These are phyloP conservation scores for Dermatophagoides farinae DNA, from an alignment of 1,140 invertebrate species.

Conservation along the genomic window DNA sequence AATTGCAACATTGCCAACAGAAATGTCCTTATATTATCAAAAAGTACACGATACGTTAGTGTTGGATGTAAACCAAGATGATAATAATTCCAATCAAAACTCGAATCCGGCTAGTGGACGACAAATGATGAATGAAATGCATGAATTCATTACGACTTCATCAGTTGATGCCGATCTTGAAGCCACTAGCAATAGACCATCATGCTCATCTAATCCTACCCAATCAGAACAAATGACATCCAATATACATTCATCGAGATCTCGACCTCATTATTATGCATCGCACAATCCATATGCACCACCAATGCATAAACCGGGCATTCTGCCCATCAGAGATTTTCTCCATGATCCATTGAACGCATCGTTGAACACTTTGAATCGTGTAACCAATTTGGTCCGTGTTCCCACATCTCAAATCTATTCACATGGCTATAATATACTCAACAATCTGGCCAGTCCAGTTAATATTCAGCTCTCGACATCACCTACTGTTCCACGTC, in stretches of 20 bases:
- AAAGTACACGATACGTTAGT: background rate
- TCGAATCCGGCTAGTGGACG: too few relatives aligned
- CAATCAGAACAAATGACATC: background rate
- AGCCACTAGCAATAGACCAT: background rate
- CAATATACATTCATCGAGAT: background rate
- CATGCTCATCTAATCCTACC: background rate
- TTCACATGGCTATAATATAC: background rate
- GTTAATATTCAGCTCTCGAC: background rate
- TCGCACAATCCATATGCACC: conserved; percentile 10
- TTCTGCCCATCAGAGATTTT: conserved; percentile 1
- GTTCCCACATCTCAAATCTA: background rate
- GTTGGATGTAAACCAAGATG: background rate
- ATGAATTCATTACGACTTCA: conserved; percentile 2
- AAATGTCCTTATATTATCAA: conserved; percentile 5
- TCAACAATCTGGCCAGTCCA: background rate
- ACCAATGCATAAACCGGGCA: background rate
- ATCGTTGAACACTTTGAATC: conserved; percentile 5
- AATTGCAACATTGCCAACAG: background rate
- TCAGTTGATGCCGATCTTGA: background rate
- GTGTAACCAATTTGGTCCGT: conserved; percentile 7
- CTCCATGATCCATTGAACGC: conserved; percentile 11
- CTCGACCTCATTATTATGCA: background rate
- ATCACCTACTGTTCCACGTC: background rate
- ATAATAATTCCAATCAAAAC: too few relatives aligned
- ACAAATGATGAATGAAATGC: conserved; percentile 3